These are phyloP conservation scores for Uria aalge DNA, from an alignment of 2,113 vertebrate species.

Conservation along the genomic window DNA sequence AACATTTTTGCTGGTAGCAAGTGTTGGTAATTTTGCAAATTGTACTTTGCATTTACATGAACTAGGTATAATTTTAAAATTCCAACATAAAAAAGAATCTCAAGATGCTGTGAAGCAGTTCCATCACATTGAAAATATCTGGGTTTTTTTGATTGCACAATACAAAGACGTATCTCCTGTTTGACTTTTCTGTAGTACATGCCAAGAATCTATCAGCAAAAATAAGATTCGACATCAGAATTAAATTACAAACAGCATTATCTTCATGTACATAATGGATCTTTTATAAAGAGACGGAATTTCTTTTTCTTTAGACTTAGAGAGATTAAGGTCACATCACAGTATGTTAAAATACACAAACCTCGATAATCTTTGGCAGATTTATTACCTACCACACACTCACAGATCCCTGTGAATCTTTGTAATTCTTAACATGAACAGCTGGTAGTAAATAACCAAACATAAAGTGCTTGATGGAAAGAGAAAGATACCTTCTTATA, in stretches of 20 bases:
- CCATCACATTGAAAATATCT: constrained; percentile 9
- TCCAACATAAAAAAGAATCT: constrained; percentile 23
- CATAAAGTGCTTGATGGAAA: constrained; percentile 12
- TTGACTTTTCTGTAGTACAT: constrained; percentile 5
- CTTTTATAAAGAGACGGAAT: constrained; percentile 44
- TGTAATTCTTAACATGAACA: constrained; percentile 43
- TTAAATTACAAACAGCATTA: not conserved
- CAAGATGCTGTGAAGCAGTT: constrained; percentile 2
- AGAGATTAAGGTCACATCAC: constrained; percentile 56
- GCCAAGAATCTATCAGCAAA: constrained; percentile 23
- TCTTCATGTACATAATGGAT: constrained; percentile 17
- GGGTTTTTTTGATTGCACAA: not conserved
- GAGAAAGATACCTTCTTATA: constrained; percentile 4
- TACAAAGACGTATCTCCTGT: not conserved
- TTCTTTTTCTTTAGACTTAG: constrained; percentile 50
- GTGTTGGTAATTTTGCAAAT: constrained; percentile 58
- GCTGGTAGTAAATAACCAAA: constrained; percentile 59
- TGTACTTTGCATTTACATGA: constrained; percentile 17
- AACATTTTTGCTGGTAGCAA: constrained; percentile 29
- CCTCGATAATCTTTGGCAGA: constrained; percentile 54
- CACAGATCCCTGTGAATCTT: constrained; percentile 37
- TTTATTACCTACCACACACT: constrained; percentile 56
- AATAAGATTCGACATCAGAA: not conserved
- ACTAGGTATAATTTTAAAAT: constrained; percentile 49
- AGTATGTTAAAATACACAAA: constrained; percentile 63